phyloP scores from a whole-genome alignment of 1,140 invertebrate species.

The Pachypsylla venusta region DNA sequence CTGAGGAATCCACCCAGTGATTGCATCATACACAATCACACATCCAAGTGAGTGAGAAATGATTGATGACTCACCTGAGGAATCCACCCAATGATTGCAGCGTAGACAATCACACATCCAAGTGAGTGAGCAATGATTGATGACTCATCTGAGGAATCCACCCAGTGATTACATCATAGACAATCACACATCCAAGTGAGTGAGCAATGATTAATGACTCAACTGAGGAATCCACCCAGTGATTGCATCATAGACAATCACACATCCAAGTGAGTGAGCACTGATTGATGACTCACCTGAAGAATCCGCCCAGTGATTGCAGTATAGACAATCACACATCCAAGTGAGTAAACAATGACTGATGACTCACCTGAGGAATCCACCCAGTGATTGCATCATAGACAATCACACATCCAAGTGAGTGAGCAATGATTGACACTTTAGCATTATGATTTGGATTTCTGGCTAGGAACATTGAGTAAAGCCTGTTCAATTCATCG shows the following conservation, averaged over 20 bases:
- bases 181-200: constrained; percentile 64
- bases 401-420: constrained; percentile 61
- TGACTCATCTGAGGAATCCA: constrained; percentile 36
- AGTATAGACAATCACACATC: too few relatives aligned
- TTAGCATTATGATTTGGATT: constrained; percentile 55
- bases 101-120: constrained; percentile 66
- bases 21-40: constrained; percentile 64
- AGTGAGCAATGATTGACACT: constrained; percentile 61
- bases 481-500: constrained; percentile 51
- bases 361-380: constrained; percentile 28
- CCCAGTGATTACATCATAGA: constrained; percentile 62
- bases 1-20: constrained; percentile 45
- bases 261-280: constrained; percentile 64
- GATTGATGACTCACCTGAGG: constrained; percentile 22
- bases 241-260: constrained; percentile 64
- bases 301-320: too few relatives aligned
- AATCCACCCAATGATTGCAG: constrained; percentile 57
- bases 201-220: constrained; percentile 53
- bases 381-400: constrained; percentile 66
- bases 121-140: constrained; percentile 63
- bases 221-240: constrained; percentile 43
- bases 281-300: constrained; percentile 47
- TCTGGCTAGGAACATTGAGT: constrained; percentile 50
- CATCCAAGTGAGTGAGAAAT: constrained; percentile 66
- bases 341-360: too few relatives aligned